These are phyloP conservation scores for Xestia sexstrigata DNA, from an alignment of 2,888 invertebrate genomes.

Conservation along the genomic window DNA sequence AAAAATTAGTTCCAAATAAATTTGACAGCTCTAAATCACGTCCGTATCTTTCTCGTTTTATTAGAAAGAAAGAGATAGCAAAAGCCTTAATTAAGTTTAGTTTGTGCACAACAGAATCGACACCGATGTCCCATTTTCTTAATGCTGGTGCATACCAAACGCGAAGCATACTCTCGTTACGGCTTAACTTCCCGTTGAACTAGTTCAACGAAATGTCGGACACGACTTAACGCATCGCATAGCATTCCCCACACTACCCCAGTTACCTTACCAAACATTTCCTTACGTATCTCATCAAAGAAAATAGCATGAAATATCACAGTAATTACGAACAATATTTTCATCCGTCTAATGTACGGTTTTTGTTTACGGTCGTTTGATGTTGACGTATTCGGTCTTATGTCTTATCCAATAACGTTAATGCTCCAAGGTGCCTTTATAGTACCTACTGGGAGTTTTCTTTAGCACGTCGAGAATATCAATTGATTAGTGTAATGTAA, in stretches of 20 bases:
- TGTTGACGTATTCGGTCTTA: slow-evolving; percentile 73
- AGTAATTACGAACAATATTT: slow-evolving; percentile 80
- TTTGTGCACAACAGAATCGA: too few relatives aligned
- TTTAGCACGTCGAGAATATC: slow-evolving; percentile 67
- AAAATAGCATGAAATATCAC: slow-evolving; percentile 72
- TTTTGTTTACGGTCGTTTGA: slow-evolving; percentile 87
- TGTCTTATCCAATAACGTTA: slow-evolving; percentile 88
- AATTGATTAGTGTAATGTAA: slow-evolving; percentile 71
- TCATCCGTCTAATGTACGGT: slow-evolving; percentile 75
- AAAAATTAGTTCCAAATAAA: too few relatives aligned
- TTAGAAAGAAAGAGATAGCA: too few relatives aligned
- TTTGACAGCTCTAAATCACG: too few relatives aligned
- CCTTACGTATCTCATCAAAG: slow-evolving; percentile 54
- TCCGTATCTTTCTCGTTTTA: too few relatives aligned
- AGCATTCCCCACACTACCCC: slow-evolving; percentile 4
- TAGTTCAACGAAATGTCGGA: slow-evolving; percentile 21
- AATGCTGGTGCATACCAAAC: slow-evolving; percentile 16
- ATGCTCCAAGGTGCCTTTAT: slow-evolving; percentile 74
- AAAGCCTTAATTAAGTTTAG: too few relatives aligned
- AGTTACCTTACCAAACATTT: slow-evolving; percentile 16
- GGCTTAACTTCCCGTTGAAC: slow-evolving; percentile 8
- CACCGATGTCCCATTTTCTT: slow-evolving; percentile 8
- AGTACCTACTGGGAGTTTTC: slow-evolving; percentile 60
- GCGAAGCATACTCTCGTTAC: background rate
- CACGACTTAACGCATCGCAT: slow-evolving; percentile 5